These are phyloP conservation scores for Ophion ventricosus DNA, from an alignment of 2,888 invertebrate species.

Conservation along the genomic window DNA sequence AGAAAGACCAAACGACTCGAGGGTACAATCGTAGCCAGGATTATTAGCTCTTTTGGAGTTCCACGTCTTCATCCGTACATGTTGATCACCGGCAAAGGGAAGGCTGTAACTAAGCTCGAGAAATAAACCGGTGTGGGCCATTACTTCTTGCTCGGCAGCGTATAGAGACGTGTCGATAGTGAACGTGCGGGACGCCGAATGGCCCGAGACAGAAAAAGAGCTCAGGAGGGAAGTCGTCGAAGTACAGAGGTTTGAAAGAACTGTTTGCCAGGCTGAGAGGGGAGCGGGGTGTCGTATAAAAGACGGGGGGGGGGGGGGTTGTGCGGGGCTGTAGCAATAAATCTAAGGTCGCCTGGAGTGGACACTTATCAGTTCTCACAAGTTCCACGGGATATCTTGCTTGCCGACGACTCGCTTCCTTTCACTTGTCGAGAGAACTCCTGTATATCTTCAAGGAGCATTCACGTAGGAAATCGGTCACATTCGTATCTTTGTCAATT, in stretches of 20 bases:
- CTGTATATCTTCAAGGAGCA: background rate
- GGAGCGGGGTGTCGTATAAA: slow-evolving; percentile 32
- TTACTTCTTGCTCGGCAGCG: background rate
- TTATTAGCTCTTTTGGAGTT: slow-evolving; percentile 64
- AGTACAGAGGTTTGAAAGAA: slow-evolving; percentile 43
- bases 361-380: slow-evolving; percentile 80
- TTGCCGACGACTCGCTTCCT: slow-evolving; percentile 43
- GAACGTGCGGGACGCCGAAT: background rate
- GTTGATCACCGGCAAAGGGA: background rate
- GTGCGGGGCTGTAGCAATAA: slow-evolving; percentile 74
- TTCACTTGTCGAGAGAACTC: slow-evolving; percentile 14
- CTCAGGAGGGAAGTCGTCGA: slow-evolving; percentile 62
- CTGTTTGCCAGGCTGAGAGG: slow-evolving; percentile 8
- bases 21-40: too few species aligned
- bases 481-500: background rate
- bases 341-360: slow-evolving; percentile 80
- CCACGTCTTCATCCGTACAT: slow-evolving; percentile 51
- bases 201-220: slow-evolving; percentile 35
- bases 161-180: slow-evolving; percentile 30
- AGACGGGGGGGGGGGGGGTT: slow-evolving; percentile 41
- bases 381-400: slow-evolving; percentile 58
- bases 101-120: background rate
- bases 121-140: background rate
- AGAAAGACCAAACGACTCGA: background rate
- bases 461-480: background rate